phyloP scores from a whole-genome alignment of 2,113 vertebrate genomes.

The Lichenostomus cassidix region DNA sequence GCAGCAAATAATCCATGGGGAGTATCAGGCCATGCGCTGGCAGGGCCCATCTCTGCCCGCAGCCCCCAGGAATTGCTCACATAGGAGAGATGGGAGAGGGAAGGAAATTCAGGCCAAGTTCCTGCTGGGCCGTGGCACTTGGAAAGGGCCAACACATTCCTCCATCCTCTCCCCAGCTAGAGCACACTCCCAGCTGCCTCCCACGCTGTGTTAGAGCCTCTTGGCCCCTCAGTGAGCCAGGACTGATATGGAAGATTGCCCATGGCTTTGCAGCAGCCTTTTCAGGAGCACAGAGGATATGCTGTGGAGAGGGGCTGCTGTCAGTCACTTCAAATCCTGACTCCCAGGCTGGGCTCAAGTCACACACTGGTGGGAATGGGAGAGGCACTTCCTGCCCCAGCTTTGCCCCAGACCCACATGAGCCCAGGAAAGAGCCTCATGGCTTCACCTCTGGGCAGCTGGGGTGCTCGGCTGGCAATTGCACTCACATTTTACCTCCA shows the following conservation, averaged over 20 bases:
- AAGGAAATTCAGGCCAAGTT: conserved; percentile 41
- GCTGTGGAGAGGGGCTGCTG: background rate
- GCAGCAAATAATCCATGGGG: background rate
- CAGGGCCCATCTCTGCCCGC: background rate
- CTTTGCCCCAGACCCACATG: background rate
- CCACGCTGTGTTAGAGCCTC: fast-evolving
- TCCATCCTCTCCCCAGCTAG: background rate
- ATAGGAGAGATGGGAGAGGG: background rate
- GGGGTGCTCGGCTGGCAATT: background rate
- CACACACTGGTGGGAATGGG: background rate
- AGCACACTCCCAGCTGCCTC: background rate
- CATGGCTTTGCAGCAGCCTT: background rate
- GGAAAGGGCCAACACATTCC: conserved; percentile 31
- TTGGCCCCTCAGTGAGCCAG: background rate
- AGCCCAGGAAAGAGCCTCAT: background rate
- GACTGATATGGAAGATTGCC: background rate
- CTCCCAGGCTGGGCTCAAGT: background rate
- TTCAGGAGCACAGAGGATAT: background rate
- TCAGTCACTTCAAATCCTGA: background rate
- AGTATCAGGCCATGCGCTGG: background rate
- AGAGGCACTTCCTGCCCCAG: background rate
- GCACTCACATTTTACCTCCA: background rate
- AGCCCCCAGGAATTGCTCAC: background rate
- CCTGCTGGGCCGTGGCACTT: background rate
- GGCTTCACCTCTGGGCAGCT: background rate